phyloP scores from a whole-genome alignment of 2,888 invertebrate species.

The Tinea pellionella region DNA sequence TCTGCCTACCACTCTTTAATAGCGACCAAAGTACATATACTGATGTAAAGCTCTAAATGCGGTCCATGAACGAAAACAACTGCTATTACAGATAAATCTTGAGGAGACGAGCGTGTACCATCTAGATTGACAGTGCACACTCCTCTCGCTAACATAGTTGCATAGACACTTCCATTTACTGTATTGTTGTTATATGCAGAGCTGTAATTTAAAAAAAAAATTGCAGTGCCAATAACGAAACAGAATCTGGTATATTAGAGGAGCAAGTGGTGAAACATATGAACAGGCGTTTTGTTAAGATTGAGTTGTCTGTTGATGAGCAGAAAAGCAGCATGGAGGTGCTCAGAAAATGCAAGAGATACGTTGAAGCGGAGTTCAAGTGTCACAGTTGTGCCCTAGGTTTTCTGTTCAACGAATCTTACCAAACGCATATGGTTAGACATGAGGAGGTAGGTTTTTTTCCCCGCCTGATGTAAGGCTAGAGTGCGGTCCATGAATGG shows the following conservation, averaged over 20 bases:
- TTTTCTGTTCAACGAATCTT: constrained; percentile 53
- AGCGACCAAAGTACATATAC: too few relatives aligned
- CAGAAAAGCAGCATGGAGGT: constrained; percentile 47
- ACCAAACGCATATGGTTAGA: constrained; percentile 60
- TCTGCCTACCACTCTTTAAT: too few relatives aligned
- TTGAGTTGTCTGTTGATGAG: constrained; percentile 39
- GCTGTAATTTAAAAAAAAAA: neutral
- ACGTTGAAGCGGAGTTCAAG: constrained; percentile 48
- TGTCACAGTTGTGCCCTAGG: constrained; percentile 49
- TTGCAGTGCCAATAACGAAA: neutral
- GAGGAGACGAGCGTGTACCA: too few relatives aligned
- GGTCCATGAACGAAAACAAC: too few relatives aligned
- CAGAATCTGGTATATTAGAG: neutral
- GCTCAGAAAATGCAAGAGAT: constrained; percentile 46
- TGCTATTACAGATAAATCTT: too few relatives aligned
- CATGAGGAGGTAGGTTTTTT: constrained; percentile 50
- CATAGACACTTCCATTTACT: too few relatives aligned
- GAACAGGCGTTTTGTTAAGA: constrained; percentile 27
- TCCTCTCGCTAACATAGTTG: too few relatives aligned
- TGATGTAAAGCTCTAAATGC: too few relatives aligned
- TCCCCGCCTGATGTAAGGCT: neutral
- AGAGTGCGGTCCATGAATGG: too few relatives aligned
- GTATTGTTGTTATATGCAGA: too few relatives aligned
- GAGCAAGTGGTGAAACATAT: neutral
- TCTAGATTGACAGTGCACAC: too few relatives aligned